phyloP scores from a whole-genome alignment of 2,888 invertebrate genomes.

The Athripsodes cinereus region DNA sequence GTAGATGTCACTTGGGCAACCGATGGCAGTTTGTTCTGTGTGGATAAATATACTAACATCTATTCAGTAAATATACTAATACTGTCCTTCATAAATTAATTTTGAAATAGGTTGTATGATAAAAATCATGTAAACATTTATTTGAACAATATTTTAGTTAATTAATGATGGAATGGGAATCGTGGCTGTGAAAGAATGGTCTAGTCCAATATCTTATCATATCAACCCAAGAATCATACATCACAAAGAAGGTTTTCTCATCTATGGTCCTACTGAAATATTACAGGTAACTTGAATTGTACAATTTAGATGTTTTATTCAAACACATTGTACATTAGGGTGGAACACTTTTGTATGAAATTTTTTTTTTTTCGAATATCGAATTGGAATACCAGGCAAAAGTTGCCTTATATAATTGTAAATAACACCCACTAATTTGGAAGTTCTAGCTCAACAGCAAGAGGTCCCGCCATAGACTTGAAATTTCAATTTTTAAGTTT shows the following conservation, averaged over 20 bases:
- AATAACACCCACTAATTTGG: too few relatives aligned
- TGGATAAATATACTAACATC: conserved; percentile 37
- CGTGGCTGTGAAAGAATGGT: conserved; percentile 40
- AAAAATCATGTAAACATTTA: neutral
- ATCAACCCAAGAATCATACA: conserved; percentile 36
- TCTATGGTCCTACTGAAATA: conserved; percentile 39
- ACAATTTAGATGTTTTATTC: too few relatives aligned
- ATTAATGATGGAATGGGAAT: conserved; percentile 42
- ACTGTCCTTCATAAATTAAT: neutral
- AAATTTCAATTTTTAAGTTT: too few relatives aligned
- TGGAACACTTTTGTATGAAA: too few relatives aligned
- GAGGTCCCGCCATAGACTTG: too few relatives aligned
- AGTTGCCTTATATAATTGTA: too few relatives aligned
- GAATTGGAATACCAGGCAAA: too few relatives aligned
- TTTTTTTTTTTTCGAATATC: too few relatives aligned
- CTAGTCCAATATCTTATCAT: conserved; percentile 32
- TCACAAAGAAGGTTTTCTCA: conserved; percentile 38
- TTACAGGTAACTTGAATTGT: conserved; percentile 41
- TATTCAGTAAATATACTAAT: conserved; percentile 35
- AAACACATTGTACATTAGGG: too few relatives aligned
- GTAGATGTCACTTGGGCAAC: conserved; percentile 39
- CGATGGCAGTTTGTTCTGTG: conserved; percentile 42
- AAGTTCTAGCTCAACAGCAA: too few relatives aligned
- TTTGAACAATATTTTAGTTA: conserved; percentile 33
- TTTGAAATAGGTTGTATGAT: neutral